Evolutionary conservation across 1,140 invertebrate species (phyloP).

Genomic region (Contarinia nasturtii): DNA sequence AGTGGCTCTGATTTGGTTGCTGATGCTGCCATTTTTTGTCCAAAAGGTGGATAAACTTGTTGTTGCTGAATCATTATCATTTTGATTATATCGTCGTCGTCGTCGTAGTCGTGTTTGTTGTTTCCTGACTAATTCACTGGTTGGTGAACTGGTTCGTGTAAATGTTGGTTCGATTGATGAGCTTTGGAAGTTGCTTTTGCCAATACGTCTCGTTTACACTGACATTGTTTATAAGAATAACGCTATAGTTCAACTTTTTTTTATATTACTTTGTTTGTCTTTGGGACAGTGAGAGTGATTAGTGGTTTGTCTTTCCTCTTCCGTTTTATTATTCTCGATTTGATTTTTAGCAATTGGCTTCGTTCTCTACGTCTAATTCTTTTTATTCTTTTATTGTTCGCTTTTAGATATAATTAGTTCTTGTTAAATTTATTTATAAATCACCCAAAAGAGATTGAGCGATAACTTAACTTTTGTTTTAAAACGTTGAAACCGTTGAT

Average conservation of each 20-base stretch:
- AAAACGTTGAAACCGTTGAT: neutral
- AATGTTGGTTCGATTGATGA: neutral
- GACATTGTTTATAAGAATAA: neutral
- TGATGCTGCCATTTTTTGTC: neutral
- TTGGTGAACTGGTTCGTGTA: neutral
- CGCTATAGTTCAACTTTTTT: too few relatives aligned
- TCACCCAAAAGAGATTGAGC: neutral
- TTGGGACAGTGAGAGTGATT: too few relatives aligned
- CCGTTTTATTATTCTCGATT: too few relatives aligned
- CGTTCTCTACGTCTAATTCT: neutral
- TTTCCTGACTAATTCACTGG: neutral
- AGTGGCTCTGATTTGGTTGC: neutral
- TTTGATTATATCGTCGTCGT: neutral
- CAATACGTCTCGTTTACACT: neutral
- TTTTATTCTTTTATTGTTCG: neutral
- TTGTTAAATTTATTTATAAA: neutral
- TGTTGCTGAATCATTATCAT: slow-evolving; percentile 1
- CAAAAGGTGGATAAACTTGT: slow-evolving; percentile 7
- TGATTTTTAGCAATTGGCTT: neutral
- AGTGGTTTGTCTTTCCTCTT: too few relatives aligned
- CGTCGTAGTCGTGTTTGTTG: too few relatives aligned
- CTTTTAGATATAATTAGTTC: too few relatives aligned
- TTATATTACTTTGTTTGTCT: too few relatives aligned
- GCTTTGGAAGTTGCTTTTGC: neutral
- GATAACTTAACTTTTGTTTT: neutral